phyloP scores from a whole-genome alignment of 92 coral and sea anemone genomes.

The Actinernus sp. region DNA sequence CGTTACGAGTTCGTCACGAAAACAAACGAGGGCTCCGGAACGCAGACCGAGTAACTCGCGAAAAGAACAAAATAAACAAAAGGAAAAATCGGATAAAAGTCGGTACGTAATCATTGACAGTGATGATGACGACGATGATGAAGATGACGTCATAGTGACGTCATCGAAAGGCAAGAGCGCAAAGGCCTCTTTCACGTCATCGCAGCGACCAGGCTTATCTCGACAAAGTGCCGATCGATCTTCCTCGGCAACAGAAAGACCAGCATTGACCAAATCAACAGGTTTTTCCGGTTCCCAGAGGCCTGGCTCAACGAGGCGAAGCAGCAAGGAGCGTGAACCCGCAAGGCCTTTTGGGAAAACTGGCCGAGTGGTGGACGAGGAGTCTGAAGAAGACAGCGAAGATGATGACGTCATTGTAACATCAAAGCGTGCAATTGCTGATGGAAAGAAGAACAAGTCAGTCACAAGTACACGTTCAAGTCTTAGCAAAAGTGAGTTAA shows the following conservation, averaged over 20 bases:
- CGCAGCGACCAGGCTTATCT: neutral
- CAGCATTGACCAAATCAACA: too few relatives aligned
- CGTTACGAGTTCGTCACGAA: neutral
- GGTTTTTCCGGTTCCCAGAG: too few relatives aligned
- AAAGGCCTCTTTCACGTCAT: neutral
- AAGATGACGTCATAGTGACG: constrained; percentile 25
- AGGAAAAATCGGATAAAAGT: neutral
- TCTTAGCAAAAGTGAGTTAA: neutral
- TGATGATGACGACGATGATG: constrained; percentile 80
- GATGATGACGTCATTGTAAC: constrained; percentile 31
- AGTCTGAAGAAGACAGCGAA: constrained; percentile 60
- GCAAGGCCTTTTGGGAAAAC: constrained; percentile 2
- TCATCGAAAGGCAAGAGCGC: constrained; percentile 6
- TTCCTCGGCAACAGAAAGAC: neutral
- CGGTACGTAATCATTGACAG: constrained; percentile 70
- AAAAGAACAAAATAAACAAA: neutral
- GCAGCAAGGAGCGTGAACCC: neutral
- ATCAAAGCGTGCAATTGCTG: neutral
- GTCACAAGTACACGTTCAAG: neutral
- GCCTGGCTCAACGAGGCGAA: neutral
- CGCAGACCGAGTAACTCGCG: neutral
- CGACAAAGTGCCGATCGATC: neutral
- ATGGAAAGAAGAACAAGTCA: neutral
- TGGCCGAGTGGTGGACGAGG: constrained; percentile 15
- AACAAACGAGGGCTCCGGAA: neutral